phyloP scores from a whole-genome alignment of 2,888 invertebrate genomes.

The Nemapogon koenigi region DNA sequence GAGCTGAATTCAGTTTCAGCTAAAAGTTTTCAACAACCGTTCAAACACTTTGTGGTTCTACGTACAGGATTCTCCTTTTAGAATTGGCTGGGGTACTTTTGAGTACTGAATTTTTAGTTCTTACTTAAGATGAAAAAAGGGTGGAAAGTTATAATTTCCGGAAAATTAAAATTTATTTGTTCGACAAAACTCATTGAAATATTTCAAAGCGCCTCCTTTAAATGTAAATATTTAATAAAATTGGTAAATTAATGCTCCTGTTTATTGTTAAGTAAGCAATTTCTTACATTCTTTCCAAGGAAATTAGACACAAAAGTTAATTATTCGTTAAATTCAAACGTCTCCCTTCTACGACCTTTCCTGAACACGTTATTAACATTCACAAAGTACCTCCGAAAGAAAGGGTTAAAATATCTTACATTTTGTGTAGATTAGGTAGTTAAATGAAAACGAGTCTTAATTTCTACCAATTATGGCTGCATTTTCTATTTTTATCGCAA shows the following conservation, averaged over 20 bases:
- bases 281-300: too few species aligned
- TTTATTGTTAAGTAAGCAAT: too few species aligned
- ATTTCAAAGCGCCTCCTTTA: too few species aligned
- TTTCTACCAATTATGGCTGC: neutral
- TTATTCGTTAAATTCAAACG: slow-evolving; percentile 55
- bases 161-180: too few species aligned
- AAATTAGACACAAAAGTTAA: slow-evolving; percentile 31
- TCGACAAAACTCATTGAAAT: too few species aligned
- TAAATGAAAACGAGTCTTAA: slow-evolving; percentile 2
- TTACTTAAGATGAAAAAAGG: too few species aligned
- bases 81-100: slow-evolving; percentile 12
- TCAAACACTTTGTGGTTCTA: slow-evolving; percentile 56
- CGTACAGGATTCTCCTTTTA: slow-evolving; percentile 55
- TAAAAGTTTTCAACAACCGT: slow-evolving; percentile 61
- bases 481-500: neutral
- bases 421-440: slow-evolving; percentile 18
- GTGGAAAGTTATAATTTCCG: too few species aligned
- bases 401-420: slow-evolving; percentile 55
- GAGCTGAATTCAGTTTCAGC: slow-evolving; percentile 19
- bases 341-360: slow-evolving; percentile 19
- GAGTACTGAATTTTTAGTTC: too few species aligned
- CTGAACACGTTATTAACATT: slow-evolving; percentile 54
- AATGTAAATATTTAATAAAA: too few species aligned
- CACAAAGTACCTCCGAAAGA: slow-evolving; percentile 47
- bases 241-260: too few species aligned